Evolutionary conservation across 92 coral and sea anemone species (phyloP).

Genomic region (Parazoanthus atlanticus): DNA sequence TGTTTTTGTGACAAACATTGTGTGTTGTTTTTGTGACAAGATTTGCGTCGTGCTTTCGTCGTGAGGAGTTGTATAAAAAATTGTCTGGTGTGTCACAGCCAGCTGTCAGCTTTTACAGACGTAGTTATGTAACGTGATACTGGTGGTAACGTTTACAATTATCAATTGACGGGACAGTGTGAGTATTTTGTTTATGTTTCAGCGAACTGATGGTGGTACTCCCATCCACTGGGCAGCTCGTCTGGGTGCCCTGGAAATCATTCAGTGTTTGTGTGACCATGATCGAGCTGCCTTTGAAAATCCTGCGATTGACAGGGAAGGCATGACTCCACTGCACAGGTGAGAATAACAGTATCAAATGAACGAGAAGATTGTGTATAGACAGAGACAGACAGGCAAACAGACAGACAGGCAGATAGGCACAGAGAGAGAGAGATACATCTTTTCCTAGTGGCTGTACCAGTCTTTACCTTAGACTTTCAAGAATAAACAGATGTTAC

Average conservation of each 20-base stretch:
- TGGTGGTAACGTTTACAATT: not conserved
- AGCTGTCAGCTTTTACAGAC: no score
- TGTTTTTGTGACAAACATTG: no score
- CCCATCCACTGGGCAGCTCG: conserved; percentile 85
- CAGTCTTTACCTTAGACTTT: not conserved
- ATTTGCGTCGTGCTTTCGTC: no score
- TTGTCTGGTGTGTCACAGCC: no score
- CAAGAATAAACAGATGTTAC: not conserved
- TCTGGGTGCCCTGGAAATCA: conserved; percentile 78
- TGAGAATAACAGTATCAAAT: not conserved
- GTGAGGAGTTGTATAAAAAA: no score
- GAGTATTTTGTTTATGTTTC: not conserved
- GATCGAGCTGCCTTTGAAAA: conserved; percentile 64
- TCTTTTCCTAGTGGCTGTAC: not conserved
- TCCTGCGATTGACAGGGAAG: conserved; percentile 67
- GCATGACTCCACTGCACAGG: conserved; percentile 91
- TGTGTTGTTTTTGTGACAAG: no score
- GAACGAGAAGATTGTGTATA: no score
- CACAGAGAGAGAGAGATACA: no score
- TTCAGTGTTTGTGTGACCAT: conserved; percentile 74
- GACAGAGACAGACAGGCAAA: not conserved
- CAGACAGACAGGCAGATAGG: not conserved
- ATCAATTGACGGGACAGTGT: not conserved
- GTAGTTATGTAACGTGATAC: no score
- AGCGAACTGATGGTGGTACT: conserved; percentile 79